Base-by-base conservation (phyloP, 2,113 vertebrate genomes). In the Ranitomeya imitator region DNA sequence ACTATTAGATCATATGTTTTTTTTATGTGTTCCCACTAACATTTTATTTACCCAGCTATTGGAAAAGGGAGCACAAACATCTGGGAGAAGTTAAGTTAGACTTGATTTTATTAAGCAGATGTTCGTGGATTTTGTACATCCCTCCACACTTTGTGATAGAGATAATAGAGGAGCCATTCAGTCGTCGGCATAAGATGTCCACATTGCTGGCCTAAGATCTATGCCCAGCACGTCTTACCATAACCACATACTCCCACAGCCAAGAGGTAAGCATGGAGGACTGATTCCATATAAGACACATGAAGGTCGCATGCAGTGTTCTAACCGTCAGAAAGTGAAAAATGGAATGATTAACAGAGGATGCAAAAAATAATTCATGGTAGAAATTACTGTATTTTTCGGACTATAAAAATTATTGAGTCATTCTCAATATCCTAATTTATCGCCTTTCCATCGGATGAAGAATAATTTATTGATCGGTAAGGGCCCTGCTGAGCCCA, bases 1-100 rank as follows among this genome's bases (percentile, higher is more conserved):
- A 52, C 19, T 71, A 61, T 74, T 85, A 85, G 52, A 76, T 85
- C 83, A 79, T 79, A 21, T 79, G 45, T 79, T 65, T 52, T 8
- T 67, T 52, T 8, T 67, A 26, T 86, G 76, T 65, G 74, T 65
- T 21, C 26, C 9, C 63, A 7, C 51, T 61, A 63, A 78, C 19
- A 52, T 77, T 54, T 55, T 65, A 79, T 57, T 86, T 65, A 78
- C 19, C 31, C 10, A 65, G 57, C 65, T 86, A 55, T 79, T 85
- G 60, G 59, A 78, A 63, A 65, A 61, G 26, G 45, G 73, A n/a
- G 63, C 23, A 61, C 51, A 84, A 69, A 18, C 63, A 54, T 69
- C 61, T 84, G 63, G 26, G 54, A 69, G 16, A 23, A 69, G 63
- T 67, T 67, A 54, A 54, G 31, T 83, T 1, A 54, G 73, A 52